Conservation (phyloP, 2,113 vertebrate genomes). For the Microcebus tavaratra region DNA sequence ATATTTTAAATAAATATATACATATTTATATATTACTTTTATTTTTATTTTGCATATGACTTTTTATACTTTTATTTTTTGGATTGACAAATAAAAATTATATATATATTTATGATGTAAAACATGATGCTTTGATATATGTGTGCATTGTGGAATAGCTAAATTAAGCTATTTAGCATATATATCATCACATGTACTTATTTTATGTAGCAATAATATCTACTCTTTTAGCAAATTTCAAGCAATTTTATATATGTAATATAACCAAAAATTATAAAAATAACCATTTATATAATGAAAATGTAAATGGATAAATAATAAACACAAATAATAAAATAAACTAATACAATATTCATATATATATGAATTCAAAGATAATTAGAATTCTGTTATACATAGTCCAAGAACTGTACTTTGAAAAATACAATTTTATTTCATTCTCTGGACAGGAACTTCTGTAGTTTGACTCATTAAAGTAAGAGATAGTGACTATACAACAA, state of each 20-base stretch:
- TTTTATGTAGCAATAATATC: background rate
- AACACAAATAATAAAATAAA: background rate
- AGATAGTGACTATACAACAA: background rate
- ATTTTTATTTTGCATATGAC: background rate
- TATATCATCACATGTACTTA: background rate
- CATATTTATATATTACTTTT: background rate
- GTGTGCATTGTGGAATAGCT: background rate
- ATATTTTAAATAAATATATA: background rate
- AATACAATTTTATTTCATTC: background rate
- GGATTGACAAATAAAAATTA: background rate
- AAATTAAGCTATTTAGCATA: background rate
- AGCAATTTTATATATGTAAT: background rate
- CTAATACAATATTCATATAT: background rate
- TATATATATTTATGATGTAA: background rate
- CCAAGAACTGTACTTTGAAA: too few relatives aligned
- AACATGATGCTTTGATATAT: background rate
- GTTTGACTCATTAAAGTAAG: background rate
- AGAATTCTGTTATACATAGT: too few relatives aligned
- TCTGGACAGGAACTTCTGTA: background rate
- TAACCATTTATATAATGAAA: background rate
- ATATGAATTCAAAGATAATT: background rate
- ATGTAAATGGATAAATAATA: background rate
- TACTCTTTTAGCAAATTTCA: background rate
- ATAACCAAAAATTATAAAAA: background rate
- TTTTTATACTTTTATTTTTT: background rate